Percentiles rank a stretch among this genome's conserved stretches.
phyloP scores from a whole-genome alignment of 2,888 invertebrate genomes.

The Apamea anceps region DNA sequence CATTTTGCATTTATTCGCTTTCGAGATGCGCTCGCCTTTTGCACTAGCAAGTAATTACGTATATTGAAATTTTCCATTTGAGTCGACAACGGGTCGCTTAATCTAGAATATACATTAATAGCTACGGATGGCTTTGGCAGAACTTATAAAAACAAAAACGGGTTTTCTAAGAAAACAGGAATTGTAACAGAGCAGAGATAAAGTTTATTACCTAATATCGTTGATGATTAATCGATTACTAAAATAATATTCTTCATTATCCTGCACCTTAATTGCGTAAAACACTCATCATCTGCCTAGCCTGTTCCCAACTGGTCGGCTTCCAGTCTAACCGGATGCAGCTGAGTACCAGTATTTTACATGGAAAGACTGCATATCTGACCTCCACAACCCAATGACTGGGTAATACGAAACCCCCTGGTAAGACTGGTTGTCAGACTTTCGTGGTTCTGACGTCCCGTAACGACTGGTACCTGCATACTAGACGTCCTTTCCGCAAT shows the following conservation, averaged over 20 bases:
- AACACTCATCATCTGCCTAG: too few relatives aligned
- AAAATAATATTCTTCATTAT: neutral
- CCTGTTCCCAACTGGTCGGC: too few relatives aligned
- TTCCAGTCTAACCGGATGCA: too few relatives aligned
- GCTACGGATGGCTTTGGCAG: neutral
- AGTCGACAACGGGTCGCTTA: slow-evolving; percentile 8
- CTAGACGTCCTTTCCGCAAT: neutral
- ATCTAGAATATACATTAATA: neutral
- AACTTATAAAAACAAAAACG: neutral
- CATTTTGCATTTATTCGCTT: slow-evolving; percentile 15
- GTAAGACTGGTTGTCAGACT: too few relatives aligned
- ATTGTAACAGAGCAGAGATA: neutral
- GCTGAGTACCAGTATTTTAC: too few relatives aligned
- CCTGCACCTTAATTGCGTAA: too few relatives aligned
- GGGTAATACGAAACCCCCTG: too few relatives aligned
- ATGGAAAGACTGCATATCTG: too few relatives aligned
- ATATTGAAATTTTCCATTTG: slow-evolving; percentile 22
- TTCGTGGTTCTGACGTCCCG: too few relatives aligned
- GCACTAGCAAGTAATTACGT: slow-evolving; percentile 22
- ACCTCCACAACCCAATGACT: too few relatives aligned
- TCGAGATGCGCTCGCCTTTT: slow-evolving; percentile 12
- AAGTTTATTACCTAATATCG: neutral
- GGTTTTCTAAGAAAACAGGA: slow-evolving; percentile 1
- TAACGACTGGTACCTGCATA: neutral
- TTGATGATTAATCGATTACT: neutral